phyloP scores from a whole-genome alignment of 2,113 vertebrate species.

The Semicossyphus pulcher region DNA sequence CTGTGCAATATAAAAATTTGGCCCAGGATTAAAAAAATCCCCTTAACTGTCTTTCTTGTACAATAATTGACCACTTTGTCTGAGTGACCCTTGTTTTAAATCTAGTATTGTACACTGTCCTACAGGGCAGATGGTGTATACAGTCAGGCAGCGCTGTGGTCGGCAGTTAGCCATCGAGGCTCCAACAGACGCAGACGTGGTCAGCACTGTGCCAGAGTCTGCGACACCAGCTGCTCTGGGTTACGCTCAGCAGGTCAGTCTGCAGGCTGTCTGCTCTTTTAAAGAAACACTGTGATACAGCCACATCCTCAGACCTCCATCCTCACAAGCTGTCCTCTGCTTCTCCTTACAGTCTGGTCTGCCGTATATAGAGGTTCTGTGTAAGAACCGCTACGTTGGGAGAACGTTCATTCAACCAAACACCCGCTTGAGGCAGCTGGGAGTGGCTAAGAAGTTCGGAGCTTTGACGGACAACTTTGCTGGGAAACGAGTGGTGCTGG shows the following conservation, averaged over 20 bases:
- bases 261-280: background rate
- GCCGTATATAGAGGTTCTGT: slow-evolving; percentile 95
- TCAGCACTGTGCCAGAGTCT: slow-evolving; percentile 98
- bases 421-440: slow-evolving; percentile 95
- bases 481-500: slow-evolving; percentile 93
- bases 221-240: slow-evolving; percentile 97
- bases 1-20: too few species aligned
- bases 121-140: slow-evolving; percentile 98
- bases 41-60: too few species aligned
- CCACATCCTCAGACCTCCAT: background rate
- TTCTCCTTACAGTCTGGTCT: slow-evolving; percentile 87
- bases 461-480: slow-evolving; percentile 96
- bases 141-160: slow-evolving; percentile 93
- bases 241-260: slow-evolving; percentile 91
- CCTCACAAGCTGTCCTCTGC: background rate
- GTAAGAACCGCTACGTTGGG: slow-evolving; percentile 98
- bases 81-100: background rate
- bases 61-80: too few species aligned
- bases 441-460: slow-evolving; percentile 98
- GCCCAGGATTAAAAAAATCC: too few species aligned
- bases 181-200: slow-evolving; percentile 93
- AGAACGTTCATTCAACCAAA: slow-evolving; percentile 98
- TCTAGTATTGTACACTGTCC: background rate
- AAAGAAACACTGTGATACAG: background rate
- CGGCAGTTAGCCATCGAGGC: slow-evolving; percentile 95